These are phyloP conservation scores for Discoglossus pictus DNA, from an alignment of 2,797 vertebrate species.

Conservation along the genomic window DNA sequence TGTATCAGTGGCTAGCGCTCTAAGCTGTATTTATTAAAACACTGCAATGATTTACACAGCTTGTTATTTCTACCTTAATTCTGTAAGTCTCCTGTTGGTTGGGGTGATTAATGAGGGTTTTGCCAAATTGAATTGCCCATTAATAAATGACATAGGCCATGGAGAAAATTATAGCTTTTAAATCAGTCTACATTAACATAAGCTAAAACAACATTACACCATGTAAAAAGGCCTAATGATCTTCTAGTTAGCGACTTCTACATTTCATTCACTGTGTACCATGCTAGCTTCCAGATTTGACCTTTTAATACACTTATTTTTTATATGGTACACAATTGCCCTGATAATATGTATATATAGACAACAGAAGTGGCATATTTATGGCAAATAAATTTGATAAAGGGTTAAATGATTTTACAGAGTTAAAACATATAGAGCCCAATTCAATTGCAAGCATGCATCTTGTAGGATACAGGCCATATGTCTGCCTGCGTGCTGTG, in stretches of 20 bases:
- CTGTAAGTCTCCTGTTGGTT: slow-evolving; percentile 57
- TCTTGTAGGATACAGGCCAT: too few relatives aligned
- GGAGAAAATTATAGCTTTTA: slow-evolving; percentile 67
- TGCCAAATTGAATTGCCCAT: slow-evolving; percentile 61
- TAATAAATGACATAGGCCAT: slow-evolving; percentile 65
- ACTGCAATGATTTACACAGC: slow-evolving; percentile 41
- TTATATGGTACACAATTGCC: slow-evolving; percentile 15
- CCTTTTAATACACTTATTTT: slow-evolving; percentile 47
- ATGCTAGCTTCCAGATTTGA: slow-evolving; percentile 51
- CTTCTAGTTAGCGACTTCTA: slow-evolving; percentile 50
- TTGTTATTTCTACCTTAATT: slow-evolving; percentile 52
- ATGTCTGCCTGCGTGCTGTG: too few relatives aligned
- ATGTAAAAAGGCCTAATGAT: slow-evolving; percentile 52
- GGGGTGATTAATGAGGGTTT: slow-evolving; percentile 68
- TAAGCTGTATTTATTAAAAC: slow-evolving; percentile 42
- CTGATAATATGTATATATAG: slow-evolving; percentile 13
- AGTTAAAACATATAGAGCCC: too few relatives aligned
- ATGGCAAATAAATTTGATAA: too few relatives aligned
- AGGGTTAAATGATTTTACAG: too few relatives aligned
- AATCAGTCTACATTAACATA: slow-evolving; percentile 66
- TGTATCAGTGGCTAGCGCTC: slow-evolving; percentile 34
- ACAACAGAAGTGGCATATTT: not conserved
- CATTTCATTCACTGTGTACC: slow-evolving; percentile 25
- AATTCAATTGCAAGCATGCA: too few relatives aligned
- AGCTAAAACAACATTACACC: slow-evolving; percentile 61